Percentiles rank a stretch among this genome's conserved stretches.
Evolutionary conservation across 2,888 invertebrate genomes (phyloP).

Genomic region (Phengaris arion): DNA sequence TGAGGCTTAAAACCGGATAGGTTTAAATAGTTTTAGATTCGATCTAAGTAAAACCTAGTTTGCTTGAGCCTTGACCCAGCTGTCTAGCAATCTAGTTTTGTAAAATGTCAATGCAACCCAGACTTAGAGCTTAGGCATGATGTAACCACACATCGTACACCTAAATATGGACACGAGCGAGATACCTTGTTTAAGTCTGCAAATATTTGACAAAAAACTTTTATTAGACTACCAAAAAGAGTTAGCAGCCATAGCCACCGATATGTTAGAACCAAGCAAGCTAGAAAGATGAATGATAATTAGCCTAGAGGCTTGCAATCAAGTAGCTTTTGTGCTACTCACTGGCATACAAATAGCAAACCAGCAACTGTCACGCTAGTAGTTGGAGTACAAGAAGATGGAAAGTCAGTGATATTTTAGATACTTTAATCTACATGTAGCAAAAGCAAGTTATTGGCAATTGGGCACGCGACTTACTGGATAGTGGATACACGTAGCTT

Average conservation of each 20-base stretch:
- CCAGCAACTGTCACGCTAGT: too few species aligned
- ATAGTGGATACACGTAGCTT: too few species aligned
- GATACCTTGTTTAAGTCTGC: background rate
- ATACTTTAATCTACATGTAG: too few species aligned
- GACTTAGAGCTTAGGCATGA: constrained; percentile 9
- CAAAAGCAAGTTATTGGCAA: too few species aligned
- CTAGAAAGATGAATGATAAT: too few species aligned
- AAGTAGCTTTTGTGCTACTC: too few species aligned
- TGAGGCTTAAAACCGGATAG: background rate
- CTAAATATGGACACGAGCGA: constrained; percentile 4
- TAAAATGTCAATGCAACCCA: constrained; percentile 27
- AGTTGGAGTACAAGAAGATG: too few species aligned
- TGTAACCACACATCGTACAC: constrained; percentile 1
- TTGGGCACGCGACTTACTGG: too few species aligned
- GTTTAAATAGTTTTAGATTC: background rate
- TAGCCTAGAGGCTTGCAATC: too few species aligned
- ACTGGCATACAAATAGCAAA: too few species aligned
- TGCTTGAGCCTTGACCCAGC: constrained; percentile 17
- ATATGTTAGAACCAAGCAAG: too few species aligned
- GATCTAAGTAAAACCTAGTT: background rate
- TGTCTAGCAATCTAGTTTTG: constrained; percentile 20
- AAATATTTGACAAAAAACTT: background rate
- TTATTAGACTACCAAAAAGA: background rate
- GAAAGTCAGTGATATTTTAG: too few species aligned
- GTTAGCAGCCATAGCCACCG: background rate